These are phyloP conservation scores for Notarius lentiginosus DNA, from an alignment of 2,113 vertebrate genomes.

Conservation along the genomic window DNA sequence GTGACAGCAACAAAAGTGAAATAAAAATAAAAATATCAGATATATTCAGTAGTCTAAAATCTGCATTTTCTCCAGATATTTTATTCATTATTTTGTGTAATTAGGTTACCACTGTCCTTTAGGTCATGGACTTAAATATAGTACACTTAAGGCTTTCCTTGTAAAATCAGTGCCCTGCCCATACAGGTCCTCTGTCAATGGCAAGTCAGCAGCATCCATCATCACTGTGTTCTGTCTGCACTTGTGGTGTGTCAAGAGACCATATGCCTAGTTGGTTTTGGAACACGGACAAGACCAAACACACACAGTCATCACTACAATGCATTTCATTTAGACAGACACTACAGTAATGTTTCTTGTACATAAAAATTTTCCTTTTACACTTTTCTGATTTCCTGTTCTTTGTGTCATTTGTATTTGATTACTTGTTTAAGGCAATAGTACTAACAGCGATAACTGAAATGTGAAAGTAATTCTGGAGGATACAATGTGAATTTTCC, in stretches of 20 bases:
- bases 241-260: conserved; percentile 37
- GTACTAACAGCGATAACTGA: neutral
- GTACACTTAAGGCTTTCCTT: neutral
- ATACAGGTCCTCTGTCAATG: conserved; percentile 41
- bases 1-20: neutral
- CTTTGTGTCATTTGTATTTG: neutral
- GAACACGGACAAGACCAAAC: conserved; percentile 45
- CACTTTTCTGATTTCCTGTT: neutral
- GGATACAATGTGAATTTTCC: neutral
- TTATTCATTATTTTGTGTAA: neutral
- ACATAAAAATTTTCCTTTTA: neutral
- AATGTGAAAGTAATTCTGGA: neutral
- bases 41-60: neutral
- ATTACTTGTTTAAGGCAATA: neutral
- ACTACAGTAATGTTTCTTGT: conserved; percentile 37
- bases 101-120: neutral
- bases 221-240: conserved; percentile 42
- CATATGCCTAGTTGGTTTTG: conserved; percentile 39
- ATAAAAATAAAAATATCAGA: neutral
- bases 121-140: conserved; percentile 6
- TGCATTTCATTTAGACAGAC: conserved; percentile 32
- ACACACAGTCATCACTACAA: conserved; percentile 38
- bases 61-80: neutral
- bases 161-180: conserved; percentile 39
- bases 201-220: conserved; percentile 38